Conservation (phyloP, 2,113 vertebrate species). For the Bagarius yarrelli region DNA sequence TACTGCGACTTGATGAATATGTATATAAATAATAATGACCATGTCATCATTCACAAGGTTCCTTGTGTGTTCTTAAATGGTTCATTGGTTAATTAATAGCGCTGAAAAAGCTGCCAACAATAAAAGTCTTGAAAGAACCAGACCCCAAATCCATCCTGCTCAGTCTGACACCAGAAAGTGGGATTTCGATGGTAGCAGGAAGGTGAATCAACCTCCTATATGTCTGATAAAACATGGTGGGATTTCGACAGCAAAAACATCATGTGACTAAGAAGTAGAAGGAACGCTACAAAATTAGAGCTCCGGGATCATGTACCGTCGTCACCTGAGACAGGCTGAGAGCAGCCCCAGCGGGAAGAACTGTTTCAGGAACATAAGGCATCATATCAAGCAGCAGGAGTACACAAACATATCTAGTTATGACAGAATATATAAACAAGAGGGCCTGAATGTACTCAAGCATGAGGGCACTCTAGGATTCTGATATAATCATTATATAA, state of each 20-base stretch:
- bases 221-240: not conserved
- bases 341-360: not conserved
- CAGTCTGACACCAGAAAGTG: not conserved
- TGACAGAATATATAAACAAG: not conserved
- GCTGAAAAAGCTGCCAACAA: not conserved
- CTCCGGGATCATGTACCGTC: not conserved
- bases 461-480: not conserved
- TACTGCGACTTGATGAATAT: not conserved
- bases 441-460: not conserved
- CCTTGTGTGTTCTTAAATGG: not conserved
- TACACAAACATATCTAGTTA: not conserved
- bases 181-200: slow-evolving; percentile 6
- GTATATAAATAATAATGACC: not conserved
- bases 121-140: not conserved
- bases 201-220: slow-evolving; percentile 18
- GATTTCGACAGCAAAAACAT: slow-evolving; percentile 23
- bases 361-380: not conserved
- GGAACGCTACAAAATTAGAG: not conserved
- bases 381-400: not conserved
- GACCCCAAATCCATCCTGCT: not conserved
- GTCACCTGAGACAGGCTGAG: not conserved
- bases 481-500: not conserved
- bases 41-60: not conserved
- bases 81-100: not conserved
- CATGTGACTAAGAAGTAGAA: not conserved